phyloP scores from a whole-genome alignment of 2,797 vertebrate genomes.

The Lagorchestes hirsutus region DNA sequence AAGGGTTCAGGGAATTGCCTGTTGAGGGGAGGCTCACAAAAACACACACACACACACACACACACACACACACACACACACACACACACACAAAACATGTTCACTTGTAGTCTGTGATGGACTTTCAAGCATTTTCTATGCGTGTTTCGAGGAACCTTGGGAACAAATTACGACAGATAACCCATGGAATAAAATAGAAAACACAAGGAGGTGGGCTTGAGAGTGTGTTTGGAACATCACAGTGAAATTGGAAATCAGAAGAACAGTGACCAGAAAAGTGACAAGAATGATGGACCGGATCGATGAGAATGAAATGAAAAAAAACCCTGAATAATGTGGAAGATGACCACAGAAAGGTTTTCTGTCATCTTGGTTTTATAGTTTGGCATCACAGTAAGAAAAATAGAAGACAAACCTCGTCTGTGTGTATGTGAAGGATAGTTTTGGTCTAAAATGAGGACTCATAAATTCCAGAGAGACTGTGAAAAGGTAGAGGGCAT shows the following conservation, averaged over 20 bases:
- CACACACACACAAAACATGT: neutral
- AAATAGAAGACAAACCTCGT: neutral
- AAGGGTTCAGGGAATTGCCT: neutral
- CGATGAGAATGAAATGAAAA: neutral
- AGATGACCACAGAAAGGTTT: neutral
- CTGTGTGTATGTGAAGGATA: neutral
- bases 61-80: no score
- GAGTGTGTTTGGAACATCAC: accelerated
- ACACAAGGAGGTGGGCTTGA: accelerated
- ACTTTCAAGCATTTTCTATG: neutral
- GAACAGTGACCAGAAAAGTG: neutral
- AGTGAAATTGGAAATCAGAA: neutral
- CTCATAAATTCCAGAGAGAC: neutral
- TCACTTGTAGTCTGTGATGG: neutral
- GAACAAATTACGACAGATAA: neutral
- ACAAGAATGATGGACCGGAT: neutral
- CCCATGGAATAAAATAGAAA: accelerated
- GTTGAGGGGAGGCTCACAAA: neutral
- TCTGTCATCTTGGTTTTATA: neutral
- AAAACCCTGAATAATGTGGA: neutral
- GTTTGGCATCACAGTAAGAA: neutral
- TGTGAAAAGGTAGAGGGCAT: neutral
- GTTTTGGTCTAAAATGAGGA: neutral
- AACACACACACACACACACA: no score
- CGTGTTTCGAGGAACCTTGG: neutral